Evolutionary conservation across 2,113 vertebrate species (phyloP).

Genomic region (Turdus rufiventris): DNA sequence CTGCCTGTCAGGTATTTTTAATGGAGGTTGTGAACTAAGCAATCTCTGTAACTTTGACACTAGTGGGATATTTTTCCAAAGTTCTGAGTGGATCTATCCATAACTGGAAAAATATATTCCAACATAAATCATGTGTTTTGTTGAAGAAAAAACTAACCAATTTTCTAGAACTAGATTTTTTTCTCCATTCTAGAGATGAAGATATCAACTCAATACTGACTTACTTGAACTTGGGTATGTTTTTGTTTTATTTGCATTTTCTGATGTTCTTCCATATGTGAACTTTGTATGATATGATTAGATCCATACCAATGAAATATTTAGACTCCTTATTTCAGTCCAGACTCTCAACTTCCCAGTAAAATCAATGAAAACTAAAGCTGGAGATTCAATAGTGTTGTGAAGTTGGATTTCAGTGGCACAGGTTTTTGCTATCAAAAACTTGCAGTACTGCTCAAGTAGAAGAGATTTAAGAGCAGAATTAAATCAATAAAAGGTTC

Average conservation of each 20-base stretch:
- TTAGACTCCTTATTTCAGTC: background rate
- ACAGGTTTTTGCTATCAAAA: background rate
- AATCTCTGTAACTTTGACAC: background rate
- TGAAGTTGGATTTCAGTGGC: background rate
- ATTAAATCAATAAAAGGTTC: background rate
- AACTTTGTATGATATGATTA: background rate
- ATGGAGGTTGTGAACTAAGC: background rate
- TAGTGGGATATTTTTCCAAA: background rate
- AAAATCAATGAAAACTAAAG: background rate
- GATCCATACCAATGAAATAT: background rate
- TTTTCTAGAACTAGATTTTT: background rate
- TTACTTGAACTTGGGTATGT: slow-evolving; percentile 82
- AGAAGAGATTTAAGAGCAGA: background rate
- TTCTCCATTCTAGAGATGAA: slow-evolving; percentile 59
- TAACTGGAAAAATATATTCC: background rate
- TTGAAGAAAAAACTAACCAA: background rate
- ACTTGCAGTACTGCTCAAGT: background rate
- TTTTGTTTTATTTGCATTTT: background rate
- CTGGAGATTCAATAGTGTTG: background rate
- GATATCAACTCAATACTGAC: slow-evolving; percentile 72
- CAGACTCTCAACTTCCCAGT: background rate
- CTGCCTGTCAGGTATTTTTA: background rate
- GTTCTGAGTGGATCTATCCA: background rate
- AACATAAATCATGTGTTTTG: background rate
- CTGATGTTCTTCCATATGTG: background rate